Evolutionary conservation across 2,113 vertebrate genomes (phyloP).

Genomic region (Gavialis gangeticus): DNA sequence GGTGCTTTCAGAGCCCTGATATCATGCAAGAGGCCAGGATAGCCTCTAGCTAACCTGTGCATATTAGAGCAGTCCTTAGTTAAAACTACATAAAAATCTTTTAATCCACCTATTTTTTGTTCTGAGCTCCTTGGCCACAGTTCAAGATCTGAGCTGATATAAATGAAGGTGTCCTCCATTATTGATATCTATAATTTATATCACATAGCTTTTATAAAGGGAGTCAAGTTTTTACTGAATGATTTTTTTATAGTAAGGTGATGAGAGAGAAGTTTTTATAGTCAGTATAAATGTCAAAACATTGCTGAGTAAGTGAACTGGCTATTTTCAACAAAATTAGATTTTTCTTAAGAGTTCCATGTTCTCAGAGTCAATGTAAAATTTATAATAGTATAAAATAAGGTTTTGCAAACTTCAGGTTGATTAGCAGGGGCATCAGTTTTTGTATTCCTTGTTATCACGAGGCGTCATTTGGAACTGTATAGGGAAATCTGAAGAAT

Average conservation of each 20-base stretch:
- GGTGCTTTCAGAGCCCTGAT: not conserved
- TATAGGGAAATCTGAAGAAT: not conserved
- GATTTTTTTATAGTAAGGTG: conserved; percentile 55
- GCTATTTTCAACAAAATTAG: conserved; percentile 54
- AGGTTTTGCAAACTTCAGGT: conserved; percentile 46
- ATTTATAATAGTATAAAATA: conserved; percentile 49
- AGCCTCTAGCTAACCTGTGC: not conserved
- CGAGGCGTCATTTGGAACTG: not conserved
- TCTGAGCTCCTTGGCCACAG: not conserved
- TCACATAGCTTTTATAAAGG: conserved; percentile 63
- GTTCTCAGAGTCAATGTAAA: conserved; percentile 58
- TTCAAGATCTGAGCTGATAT: not conserved
- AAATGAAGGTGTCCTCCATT: conserved; percentile 6
- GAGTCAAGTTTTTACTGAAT: conserved; percentile 63
- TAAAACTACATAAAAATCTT: not conserved
- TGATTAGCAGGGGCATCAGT: conserved; percentile 13
- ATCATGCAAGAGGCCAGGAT: not conserved
- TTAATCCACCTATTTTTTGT: not conserved
- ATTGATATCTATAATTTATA: conserved; percentile 61
- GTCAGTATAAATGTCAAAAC: conserved; percentile 62
- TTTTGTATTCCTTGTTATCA: conserved; percentile 23
- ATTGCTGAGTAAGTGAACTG: conserved; percentile 15
- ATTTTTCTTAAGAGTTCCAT: conserved; percentile 47
- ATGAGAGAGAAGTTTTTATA: conserved; percentile 43
- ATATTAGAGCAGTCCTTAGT: conserved; percentile 24